Evolutionary conservation across 2,888 invertebrate genomes (phyloP), one percentile per base, ranked within the genome.

Genomic region (Chirona hameri): DNA sequence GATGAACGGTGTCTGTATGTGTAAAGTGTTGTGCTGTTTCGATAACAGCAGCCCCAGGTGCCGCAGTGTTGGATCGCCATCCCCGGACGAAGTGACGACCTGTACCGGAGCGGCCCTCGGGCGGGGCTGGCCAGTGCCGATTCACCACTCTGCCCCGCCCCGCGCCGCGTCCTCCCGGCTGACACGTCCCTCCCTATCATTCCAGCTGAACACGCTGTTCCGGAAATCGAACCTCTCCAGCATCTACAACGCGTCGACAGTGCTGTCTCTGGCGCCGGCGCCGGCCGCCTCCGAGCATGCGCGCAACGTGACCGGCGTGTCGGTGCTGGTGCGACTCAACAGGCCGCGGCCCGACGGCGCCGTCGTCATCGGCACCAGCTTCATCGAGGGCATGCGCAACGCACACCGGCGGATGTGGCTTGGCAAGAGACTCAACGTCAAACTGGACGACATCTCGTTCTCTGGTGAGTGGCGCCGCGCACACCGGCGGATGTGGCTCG

Each of bases 341-440:
- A 7, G 21, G 76, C 76, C 76, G 9, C 21, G 39, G 18, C 46
- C 76, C 10, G 24, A 46, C 76, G 76, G 27, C 39, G 76, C 21
- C 76, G 9, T 46, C 46, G 3, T 24, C 76, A 39, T 76, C 76
- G 76, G 76, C 76, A 76, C 76, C 76, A 46, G 39, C 76, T 76
- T 76, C 76, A 76, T 76, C 76, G 76, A 76, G 46, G 76, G 76
- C 46, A 76, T 76, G 76, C 46, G 24, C 46, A 76, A 76, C 76
- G 39, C 76, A 9, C 46, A 76, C 76, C 39, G 76, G 4, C 76
- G 76, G 24, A 76, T 76, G 76, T 76, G 76, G 76, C 76, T 76
- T 4, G 76, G 76, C 24, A 12, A 18, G 15, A 21, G 24, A 9
- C 24, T 76, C 76, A 76, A 39, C 76, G 76, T 76, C 76, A 24